phyloP scores from a whole-genome alignment of 2,888 invertebrate genomes.

The Celastrina argiolus region DNA sequence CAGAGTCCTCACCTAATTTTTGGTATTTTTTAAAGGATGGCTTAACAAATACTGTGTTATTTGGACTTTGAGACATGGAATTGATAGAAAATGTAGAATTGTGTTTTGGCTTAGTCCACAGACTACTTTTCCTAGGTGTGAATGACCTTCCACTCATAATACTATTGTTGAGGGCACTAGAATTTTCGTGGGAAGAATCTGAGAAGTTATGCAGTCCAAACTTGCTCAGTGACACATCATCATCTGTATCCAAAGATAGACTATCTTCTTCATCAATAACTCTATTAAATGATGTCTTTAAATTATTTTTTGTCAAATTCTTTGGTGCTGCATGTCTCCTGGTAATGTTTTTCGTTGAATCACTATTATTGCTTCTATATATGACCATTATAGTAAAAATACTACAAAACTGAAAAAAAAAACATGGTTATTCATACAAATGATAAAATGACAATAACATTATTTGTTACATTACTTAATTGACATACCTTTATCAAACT shows the following conservation, averaged over 20 bases:
- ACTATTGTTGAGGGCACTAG: conserved; percentile 47
- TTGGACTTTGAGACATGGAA: conserved; percentile 52
- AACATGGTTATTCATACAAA: conserved; percentile 16
- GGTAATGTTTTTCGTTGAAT: conserved; percentile 37
- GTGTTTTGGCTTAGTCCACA: conserved; percentile 62
- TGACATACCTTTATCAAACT: conserved; percentile 60
- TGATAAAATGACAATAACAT: neutral
- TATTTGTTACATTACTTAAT: neutral
- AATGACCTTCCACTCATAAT: conserved; percentile 58
- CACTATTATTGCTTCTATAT: conserved; percentile 50
- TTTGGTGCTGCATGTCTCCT: conserved; percentile 45
- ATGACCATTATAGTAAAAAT: conserved; percentile 51
- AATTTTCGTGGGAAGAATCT: conserved; percentile 60
- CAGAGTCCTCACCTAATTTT: conserved; percentile 61
- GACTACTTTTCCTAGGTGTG: conserved; percentile 52
- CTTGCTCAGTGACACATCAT: conserved; percentile 68
- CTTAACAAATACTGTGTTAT: conserved; percentile 60
- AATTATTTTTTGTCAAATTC: conserved; percentile 42
- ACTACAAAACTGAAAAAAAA: conserved; percentile 57
- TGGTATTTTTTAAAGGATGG: conserved; percentile 66
- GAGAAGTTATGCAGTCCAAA: conserved; percentile 64
- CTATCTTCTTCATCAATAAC: conserved; percentile 49
- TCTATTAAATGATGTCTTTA: conserved; percentile 17
- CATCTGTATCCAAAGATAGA: conserved; percentile 59
- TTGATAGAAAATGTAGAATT: conserved; percentile 66